A percentile compares a stretch with the other conserved stretches of the same genome.
phyloP scores from a whole-genome alignment of 2,797 vertebrate species.

The Coranthus polyacanthus region DNA sequence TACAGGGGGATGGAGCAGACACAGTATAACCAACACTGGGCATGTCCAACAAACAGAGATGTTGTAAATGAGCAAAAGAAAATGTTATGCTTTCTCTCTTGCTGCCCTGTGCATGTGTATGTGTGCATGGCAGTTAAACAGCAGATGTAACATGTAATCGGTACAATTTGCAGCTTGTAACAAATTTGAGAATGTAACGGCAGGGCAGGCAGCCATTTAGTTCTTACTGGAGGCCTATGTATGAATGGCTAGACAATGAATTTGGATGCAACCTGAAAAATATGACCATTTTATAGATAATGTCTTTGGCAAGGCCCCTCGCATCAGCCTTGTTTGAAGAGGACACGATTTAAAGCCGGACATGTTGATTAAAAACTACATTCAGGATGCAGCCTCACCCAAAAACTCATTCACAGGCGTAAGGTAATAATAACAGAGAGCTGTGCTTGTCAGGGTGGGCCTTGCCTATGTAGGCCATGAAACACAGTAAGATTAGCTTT shows the following conservation, averaged over 20 bases:
- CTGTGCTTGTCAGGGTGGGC: slow-evolving; percentile 71
- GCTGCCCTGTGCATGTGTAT: slow-evolving; percentile 13
- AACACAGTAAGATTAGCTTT: slow-evolving; percentile 55
- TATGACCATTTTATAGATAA: slow-evolving; percentile 4
- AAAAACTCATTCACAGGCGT: slow-evolving; percentile 20
- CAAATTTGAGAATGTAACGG: slow-evolving; percentile 52
- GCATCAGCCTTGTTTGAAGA: slow-evolving; percentile 8
- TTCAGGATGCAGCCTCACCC: slow-evolving; percentile 20
- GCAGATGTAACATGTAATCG: slow-evolving; percentile 60
- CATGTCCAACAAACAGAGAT: slow-evolving; percentile 77
- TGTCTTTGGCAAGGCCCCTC: slow-evolving; percentile 11
- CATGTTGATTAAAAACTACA: slow-evolving; percentile 1
- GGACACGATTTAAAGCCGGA: slow-evolving; percentile 3
- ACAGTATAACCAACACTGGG: slow-evolving; percentile 73
- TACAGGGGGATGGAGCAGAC: slow-evolving; percentile 75
- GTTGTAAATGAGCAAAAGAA: slow-evolving; percentile 70
- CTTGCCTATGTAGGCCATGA: slow-evolving; percentile 77
- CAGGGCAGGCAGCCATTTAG: slow-evolving; percentile 68
- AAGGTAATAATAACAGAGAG: slow-evolving; percentile 50
- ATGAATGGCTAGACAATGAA: slow-evolving; percentile 32
- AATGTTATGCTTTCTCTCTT: slow-evolving; percentile 57
- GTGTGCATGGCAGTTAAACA: slow-evolving; percentile 31
- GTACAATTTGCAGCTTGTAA: slow-evolving; percentile 53
- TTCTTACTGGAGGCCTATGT: slow-evolving; percentile 45
- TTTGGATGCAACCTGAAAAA: slow-evolving; percentile 38